Percentiles rank a stretch among this genome's conserved stretches.
Evolutionary conservation across 2,797 vertebrate species (phyloP).

Genomic region (Alauda arvensis): DNA sequence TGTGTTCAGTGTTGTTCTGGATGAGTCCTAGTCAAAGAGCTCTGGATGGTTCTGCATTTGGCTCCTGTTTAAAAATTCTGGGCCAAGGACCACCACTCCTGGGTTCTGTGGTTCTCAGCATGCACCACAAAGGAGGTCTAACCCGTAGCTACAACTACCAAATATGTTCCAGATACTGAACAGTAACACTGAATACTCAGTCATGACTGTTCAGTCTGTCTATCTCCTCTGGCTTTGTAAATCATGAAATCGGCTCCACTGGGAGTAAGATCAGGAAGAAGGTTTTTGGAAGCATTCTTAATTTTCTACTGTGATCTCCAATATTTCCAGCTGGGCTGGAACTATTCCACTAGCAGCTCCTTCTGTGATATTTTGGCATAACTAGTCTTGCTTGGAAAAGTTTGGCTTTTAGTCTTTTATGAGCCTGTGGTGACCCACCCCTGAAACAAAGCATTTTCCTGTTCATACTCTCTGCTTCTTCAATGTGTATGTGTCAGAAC

Average conservation of each 20-base stretch:
- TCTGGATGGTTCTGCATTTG: neutral
- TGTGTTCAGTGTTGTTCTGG: neutral
- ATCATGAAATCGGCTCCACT: neutral
- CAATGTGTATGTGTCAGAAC: neutral
- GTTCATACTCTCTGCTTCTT: neutral
- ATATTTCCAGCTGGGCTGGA: conserved; percentile 35
- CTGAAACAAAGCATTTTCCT: conserved; percentile 10
- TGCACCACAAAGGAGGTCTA: neutral
- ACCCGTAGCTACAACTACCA: neutral
- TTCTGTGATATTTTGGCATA: neutral
- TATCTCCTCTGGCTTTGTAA: neutral
- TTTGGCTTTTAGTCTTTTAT: neutral
- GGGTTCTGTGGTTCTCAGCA: neutral
- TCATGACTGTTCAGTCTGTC: neutral
- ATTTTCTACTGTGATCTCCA: conserved; percentile 11
- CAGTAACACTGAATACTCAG: neutral
- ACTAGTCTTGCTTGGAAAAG: neutral
- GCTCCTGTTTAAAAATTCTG: neutral
- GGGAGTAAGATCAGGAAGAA: conserved; percentile 18
- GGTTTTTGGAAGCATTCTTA: conserved; percentile 4
- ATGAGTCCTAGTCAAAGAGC: neutral
- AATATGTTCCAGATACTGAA: neutral
- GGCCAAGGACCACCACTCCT: neutral
- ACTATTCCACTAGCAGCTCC: conserved; percentile 12
- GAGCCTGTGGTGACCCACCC: neutral